Evolutionary conservation across 2,797 vertebrate species (phyloP), one percentile per base, ranked within the genome.

Genomic region (Xerus rutilus): DNA sequence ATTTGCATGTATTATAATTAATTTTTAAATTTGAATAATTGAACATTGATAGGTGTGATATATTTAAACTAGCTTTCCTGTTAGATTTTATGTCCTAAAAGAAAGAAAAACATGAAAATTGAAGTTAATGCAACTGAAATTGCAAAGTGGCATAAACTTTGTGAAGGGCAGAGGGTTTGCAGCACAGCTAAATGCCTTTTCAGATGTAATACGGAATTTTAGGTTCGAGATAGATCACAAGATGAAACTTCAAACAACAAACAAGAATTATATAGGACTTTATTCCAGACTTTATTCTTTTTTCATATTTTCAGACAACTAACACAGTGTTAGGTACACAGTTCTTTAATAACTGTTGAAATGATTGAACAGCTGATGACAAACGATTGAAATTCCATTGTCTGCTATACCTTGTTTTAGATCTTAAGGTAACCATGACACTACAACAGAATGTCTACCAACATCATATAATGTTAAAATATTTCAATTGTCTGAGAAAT

Each of bases 1-100:
- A 52, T 93, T 96, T 96, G 88, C 96, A 97, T 93, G 64, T 62
- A 94, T 83, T 97, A 76, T 74, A 92, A 94, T 96, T 97, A 97
- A 97, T 96, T 90, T 78, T 78, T 96, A 91, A 96, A 96, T 95
- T 72, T 72, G 94, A 97, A 92, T 94, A 94, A 86, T 81, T 45
- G 5, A 86, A 52, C 67, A 96, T 64, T 91, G 93, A 82, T 91
- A 94, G 82, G 64, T 92, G 62, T 96, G 74, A 62, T 72, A 54
- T 81, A 96, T 86, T 94, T 98, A 92, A 94, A 97, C 73, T 97
- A 73, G 95, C 89, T 97, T 73, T 65, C 92, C 64, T 93, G 76
- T 9, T 87, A 82, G 39, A 57, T 96, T 97, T 93, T 96, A 85
- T 83, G 7, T 77, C 0, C 82, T 97, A 97, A 89, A 89, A 94